Conservation (phyloP, 2,888 invertebrate genomes). For the Eupithecia abbreviata region DNA sequence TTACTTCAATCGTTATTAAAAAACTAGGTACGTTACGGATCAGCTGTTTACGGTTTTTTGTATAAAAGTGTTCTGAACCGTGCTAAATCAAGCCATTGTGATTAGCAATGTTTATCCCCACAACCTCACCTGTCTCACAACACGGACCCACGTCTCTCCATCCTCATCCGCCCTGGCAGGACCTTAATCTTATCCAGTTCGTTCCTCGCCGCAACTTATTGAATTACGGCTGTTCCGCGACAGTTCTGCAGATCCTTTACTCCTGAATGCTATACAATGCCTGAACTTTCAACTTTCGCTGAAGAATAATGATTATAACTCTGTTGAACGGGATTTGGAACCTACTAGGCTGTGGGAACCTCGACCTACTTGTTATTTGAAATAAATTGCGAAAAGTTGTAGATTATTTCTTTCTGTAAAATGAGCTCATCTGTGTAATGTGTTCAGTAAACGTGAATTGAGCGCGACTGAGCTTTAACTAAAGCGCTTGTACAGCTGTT, state of each 20-base stretch:
- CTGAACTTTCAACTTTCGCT: conserved; percentile 19
- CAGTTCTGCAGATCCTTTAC: conserved; percentile 29
- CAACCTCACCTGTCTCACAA: conserved; percentile 17
- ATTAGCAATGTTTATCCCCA: conserved; percentile 20
- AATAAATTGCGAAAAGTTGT: conserved; percentile 1
- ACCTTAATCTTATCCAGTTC: conserved; percentile 39
- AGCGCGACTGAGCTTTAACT: neutral
- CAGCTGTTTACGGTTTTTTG: neutral
- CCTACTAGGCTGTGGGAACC: neutral
- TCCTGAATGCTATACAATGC: conserved; percentile 22
- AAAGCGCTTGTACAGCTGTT: neutral
- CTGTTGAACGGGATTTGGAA: conserved; percentile 1
- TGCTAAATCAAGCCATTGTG: neutral
- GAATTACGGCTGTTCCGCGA: conserved; percentile 38
- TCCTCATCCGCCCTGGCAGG: conserved; percentile 22
- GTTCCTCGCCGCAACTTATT: conserved; percentile 35
- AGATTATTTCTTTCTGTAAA: neutral
- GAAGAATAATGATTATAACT: conserved; percentile 26
- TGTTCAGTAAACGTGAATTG: neutral
- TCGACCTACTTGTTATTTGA: neutral
- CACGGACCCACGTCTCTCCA: conserved; percentile 12
- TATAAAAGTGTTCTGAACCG: neutral
- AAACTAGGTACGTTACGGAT: no score
- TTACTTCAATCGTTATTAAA: no score
- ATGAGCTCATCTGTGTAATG: neutral